Evolutionary conservation across 2,797 vertebrate genomes (phyloP).

Genomic region (Eleutherodactylus coqui): DNA sequence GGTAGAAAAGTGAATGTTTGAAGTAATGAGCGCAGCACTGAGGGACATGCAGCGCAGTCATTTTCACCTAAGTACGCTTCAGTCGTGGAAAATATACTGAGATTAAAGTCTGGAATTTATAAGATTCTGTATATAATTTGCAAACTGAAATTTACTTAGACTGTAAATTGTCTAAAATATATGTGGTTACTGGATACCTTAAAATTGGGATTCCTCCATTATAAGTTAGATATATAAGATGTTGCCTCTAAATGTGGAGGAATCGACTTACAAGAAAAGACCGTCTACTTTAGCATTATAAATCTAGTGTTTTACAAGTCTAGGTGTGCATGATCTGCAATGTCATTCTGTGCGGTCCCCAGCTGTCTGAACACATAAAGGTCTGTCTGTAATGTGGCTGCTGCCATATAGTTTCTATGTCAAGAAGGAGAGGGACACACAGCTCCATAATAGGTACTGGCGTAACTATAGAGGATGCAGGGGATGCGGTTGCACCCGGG

Average conservation of each 20-base stretch:
- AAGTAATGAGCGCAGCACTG: conserved; percentile 40
- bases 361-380: too few species aligned
- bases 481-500: too few species aligned
- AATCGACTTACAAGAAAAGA: too few species aligned
- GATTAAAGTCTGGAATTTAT: neutral
- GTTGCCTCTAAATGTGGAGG: neutral
- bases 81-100: neutral
- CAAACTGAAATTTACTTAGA: neutral
- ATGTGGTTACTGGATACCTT: neutral
- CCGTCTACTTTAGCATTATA: neutral
- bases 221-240: neutral
- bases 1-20: conserved; percentile 42
- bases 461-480: too few species aligned
- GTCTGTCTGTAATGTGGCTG: too few species aligned
- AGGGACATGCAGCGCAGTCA: conserved; percentile 31
- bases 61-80: conserved; percentile 33
- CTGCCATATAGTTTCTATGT: too few species aligned
- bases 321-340: too few species aligned
- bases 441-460: too few species aligned
- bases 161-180: neutral
- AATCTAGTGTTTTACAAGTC: neutral
- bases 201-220: neutral
- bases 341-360: too few species aligned
- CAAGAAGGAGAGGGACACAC: too few species aligned
- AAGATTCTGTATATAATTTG: neutral